Evolutionary conservation across 2,888 invertebrate genomes (phyloP), one percentile per base, ranked within the genome.

Genomic region (Temnothorax ravouxi): DNA sequence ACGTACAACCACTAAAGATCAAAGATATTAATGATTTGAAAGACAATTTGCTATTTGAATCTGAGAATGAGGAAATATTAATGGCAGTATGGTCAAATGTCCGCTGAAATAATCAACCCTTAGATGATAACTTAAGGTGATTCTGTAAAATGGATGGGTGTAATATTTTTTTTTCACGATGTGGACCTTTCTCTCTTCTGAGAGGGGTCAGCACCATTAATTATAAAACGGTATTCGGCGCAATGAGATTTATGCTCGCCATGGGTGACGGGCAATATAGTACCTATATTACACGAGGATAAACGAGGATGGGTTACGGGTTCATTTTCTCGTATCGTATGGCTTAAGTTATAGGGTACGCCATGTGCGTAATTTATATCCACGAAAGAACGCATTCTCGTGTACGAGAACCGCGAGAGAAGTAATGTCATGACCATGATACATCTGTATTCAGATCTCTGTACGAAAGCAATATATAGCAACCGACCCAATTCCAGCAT

Each of bases 281-380:
- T 79, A 77, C 84, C 92, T 72, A 79, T 90, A 92, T 92, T 91
- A 91, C 89, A 71, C 88, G 59, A 81, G 86, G 86, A 91, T 88
- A 88, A 88, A 90, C 87, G 88, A 87, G 89, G 90, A 91, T 90
- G 91, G 91, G 90, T 88, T 92, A 89, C 86, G 89, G 91, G 89
- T 91, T 91, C 92, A 92, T 93, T 93, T 92, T 90, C 89, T 90
- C 89, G 88, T 89, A 89, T 90, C 88, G 87, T 87, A 89, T 91
- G 86, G 90, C 88, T 88, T 89, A 88, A 92, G 91, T 93, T 93
- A 92, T 90, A 89, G 89, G 86, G 89, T 88, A 89, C 84, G 29
- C 41, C 90, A 87, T 89, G 88, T 88, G 91, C 89, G 90, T 91
- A 88, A 89, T 88, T 87, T 88, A 87, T 89, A 88, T 88, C 81